Conservation (phyloP, 37 sponge, comb jelly and placozoan genomes). For the Ephydatia muelleri region DNA sequence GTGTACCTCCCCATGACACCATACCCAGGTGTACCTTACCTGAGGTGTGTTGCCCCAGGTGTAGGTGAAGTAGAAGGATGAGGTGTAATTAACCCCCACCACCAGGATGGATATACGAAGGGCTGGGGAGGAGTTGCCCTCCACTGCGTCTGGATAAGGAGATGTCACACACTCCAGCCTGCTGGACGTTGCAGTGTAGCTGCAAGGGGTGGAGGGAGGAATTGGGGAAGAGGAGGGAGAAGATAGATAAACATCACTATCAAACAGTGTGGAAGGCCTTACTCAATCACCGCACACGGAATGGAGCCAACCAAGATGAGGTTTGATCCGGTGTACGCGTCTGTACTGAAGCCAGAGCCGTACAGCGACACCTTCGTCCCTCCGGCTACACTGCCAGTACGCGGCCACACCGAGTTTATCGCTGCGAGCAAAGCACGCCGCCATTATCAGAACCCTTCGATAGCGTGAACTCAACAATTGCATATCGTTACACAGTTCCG, state of each 20-base stretch:
- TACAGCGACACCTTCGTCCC: conserved; percentile 54
- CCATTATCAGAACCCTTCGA: background rate
- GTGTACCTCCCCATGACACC: too few relatives aligned
- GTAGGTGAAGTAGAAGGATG: conserved; percentile 12
- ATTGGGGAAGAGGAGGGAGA: background rate
- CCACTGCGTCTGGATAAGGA: conserved; percentile 37
- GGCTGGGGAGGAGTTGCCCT: conserved; percentile 12
- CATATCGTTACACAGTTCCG: too few relatives aligned
- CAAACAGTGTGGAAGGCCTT: background rate
- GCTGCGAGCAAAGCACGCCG: background rate
- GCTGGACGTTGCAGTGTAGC: conserved; percentile 19
- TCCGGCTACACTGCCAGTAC: conserved; percentile 66
- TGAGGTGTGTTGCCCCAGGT: conserved; percentile 44
- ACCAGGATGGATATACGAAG: conserved; percentile 3
- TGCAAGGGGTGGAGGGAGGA: background rate
- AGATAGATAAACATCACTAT: background rate
- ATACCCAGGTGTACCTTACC: too few relatives aligned
- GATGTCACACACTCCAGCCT: conserved; percentile 44
- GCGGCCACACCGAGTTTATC: conserved; percentile 34
- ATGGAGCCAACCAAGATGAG: conserved; percentile 50
- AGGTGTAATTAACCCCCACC: background rate
- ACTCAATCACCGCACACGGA: conserved; percentile 57
- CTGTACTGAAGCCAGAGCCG: conserved; percentile 63
- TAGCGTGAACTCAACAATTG: too few relatives aligned
- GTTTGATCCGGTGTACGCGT: conserved; percentile 42